Percentiles rank a stretch among this genome's conserved stretches.
Conservation (phyloP, 1,140 invertebrate species). For the Portunus trituberculatus region DNA sequence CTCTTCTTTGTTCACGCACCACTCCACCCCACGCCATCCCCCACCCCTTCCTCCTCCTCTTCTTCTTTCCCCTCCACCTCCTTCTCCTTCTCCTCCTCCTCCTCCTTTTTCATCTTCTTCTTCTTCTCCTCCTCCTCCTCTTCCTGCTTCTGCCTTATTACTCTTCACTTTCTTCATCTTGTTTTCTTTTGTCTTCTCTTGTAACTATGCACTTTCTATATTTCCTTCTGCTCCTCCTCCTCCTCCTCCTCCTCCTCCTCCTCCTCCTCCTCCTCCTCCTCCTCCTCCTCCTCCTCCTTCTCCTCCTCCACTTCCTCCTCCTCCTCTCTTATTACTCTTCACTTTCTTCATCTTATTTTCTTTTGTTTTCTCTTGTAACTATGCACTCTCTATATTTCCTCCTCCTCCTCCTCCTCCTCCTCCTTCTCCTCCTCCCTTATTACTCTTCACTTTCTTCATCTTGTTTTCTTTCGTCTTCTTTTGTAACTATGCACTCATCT, state of each 20-base stretch:
- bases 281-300: not conserved
- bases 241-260: not conserved
- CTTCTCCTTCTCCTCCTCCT: not conserved
- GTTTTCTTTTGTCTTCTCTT: not conserved
- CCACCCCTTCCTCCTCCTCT: not conserved
- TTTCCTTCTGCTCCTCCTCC: too few relatives aligned
- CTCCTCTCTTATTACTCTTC: too few relatives aligned
- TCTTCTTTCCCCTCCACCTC: not conserved
- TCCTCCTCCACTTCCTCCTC: too few relatives aligned
- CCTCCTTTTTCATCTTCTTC: not conserved
- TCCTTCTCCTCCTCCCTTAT: not conserved
- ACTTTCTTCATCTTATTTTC: not conserved
- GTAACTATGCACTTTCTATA: too few relatives aligned
- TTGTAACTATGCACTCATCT: not conserved
- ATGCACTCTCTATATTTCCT: not conserved
- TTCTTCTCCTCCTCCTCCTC: not conserved
- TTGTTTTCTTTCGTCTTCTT: not conserved
- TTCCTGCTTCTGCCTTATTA: too few relatives aligned
- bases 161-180: too few relatives aligned
- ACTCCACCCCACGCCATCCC: not conserved
- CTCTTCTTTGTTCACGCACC: not conserved
- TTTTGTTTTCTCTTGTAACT: not conserved
- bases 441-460: not conserved
- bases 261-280: not conserved
- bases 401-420: not conserved